These are phyloP conservation scores for Hippocampus guttulatus DNA, from an alignment of 2,113 vertebrate genomes.

Conservation along the genomic window DNA sequence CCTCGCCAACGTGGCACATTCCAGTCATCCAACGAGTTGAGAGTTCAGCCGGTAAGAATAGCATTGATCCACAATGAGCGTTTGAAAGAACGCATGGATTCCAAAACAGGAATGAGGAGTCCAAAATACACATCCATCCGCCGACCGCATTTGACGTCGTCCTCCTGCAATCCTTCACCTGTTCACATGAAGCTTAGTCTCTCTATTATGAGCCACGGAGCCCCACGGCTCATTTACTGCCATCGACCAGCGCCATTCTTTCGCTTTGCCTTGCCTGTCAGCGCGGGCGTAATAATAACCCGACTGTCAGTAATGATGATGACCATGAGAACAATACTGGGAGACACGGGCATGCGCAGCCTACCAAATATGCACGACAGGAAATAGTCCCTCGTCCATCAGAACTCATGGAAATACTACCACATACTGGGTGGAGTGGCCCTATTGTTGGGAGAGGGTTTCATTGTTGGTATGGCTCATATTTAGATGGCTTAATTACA, in stretches of 20 bases:
- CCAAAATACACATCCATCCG: constrained; percentile 27
- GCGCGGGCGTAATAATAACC: constrained; percentile 30
- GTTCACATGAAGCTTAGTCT: constrained; percentile 29
- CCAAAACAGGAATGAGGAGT: constrained; percentile 10
- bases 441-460: neutral
- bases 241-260: neutral
- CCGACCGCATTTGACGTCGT: constrained; percentile 2
- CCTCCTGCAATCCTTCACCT: constrained; percentile 36
- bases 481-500: neutral
- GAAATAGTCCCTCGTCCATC: neutral
- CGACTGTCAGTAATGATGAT: neutral
- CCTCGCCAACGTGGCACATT: constrained; percentile 10
- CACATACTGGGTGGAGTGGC: neutral
- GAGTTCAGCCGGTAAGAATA: constrained; percentile 35
- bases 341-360: neutral
- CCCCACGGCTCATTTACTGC: constrained; percentile 13
- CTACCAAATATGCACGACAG: neutral
- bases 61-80: constrained; percentile 23
- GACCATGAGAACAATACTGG: constrained; percentile 10
- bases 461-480: neutral
- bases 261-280: constrained; percentile 1
- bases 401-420: neutral
- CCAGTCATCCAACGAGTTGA: constrained; percentile 17
- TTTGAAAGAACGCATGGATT: constrained; percentile 4
- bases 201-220: constrained; percentile 27